Base-by-base conservation (phyloP, 2,888 invertebrate genomes). In the Volucella zonaria region DNA sequence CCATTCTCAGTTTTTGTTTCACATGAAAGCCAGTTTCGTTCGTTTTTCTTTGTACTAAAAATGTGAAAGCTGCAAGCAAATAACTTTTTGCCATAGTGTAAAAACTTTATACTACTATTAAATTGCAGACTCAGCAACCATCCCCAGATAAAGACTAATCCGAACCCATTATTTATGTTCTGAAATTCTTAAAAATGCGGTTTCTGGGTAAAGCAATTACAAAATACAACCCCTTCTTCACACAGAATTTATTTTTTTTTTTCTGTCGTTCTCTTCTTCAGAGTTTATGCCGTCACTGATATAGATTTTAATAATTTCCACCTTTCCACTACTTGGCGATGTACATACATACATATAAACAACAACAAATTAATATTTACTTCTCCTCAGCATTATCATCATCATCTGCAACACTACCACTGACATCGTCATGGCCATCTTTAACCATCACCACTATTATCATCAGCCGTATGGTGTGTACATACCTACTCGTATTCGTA, bases 371-470 rank as follows among this genome's bases (percentile, higher is more conserved):
- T 59, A 40, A 14, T 31, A 23, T 51, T 64, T 58, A 23, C 58
- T 64, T 58, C 23, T 54, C 76, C 31, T 51, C 54, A 10, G 62
- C 49, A 77, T 77, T 59, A 81, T 54, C 75, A 51, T 80, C 80
- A 68, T 66, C 77, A 66, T 80, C 31, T 31, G 59, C 66, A 42
- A 47, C 81, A 78, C 49, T 58, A 66, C 11, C 52, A 38, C 38
- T 11, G 14, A 40, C 9, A 15, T 10, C 23, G 4, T 42, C 11
- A 8, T 45, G 38, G 49, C 8, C 42, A 42, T 47, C 38, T 62
- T 49, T 11, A 14, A 12, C 40, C 40, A 74, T 38, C 42, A 49
- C 23, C 73, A 68, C 54, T 76, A 45, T 23, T 64, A 77, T 31
- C 70, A 64, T n/a, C 40, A 54, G 68, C 73, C 71, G 64, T 73